Percentiles rank a stretch among this genome's conserved stretches.
phyloP scores from a whole-genome alignment of 2,113 vertebrate species.

The Psittacula cyanocephala region DNA sequence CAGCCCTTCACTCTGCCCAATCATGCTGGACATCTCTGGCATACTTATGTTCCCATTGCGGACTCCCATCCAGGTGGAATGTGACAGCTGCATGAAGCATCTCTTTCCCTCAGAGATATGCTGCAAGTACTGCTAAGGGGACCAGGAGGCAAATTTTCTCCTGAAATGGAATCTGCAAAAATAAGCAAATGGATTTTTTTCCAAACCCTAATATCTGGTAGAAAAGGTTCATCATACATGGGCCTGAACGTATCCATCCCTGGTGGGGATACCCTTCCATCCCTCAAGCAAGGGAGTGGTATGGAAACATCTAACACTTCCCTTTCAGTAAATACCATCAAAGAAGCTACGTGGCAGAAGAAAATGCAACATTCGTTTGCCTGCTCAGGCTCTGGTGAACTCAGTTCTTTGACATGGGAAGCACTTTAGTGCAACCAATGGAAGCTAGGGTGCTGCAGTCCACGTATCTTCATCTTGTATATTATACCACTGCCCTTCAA shows the following conservation, averaged over 20 bases:
- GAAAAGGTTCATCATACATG: not conserved
- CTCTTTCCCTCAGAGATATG: not conserved
- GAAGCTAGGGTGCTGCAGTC: not conserved
- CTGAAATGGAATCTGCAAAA: not conserved
- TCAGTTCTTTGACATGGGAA: not conserved
- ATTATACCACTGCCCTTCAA: not conserved
- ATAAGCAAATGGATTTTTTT: not conserved
- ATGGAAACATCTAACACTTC: not conserved
- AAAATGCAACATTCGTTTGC: rapidly evolving
- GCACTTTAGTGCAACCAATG: not conserved
- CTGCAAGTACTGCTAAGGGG: not conserved
- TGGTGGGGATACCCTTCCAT: not conserved
- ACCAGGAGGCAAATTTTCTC: not conserved
- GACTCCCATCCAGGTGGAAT: not conserved
- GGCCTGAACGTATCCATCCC: not conserved
- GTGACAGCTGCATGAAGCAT: not conserved
- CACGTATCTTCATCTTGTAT: not conserved
- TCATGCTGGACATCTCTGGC: not conserved
- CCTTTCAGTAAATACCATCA: not conserved
- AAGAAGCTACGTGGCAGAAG: not conserved
- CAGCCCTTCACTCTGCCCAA: rapidly evolving
- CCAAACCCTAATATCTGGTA: not conserved
- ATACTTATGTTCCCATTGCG: not conserved
- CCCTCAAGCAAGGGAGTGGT: not conserved
- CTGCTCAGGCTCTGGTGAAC: not conserved